A percentile compares a stretch with the other conserved stretches of the same genome.
Conservation (phyloP, 2,888 invertebrate genomes). For the Hirtodrosophila confusa region DNA sequence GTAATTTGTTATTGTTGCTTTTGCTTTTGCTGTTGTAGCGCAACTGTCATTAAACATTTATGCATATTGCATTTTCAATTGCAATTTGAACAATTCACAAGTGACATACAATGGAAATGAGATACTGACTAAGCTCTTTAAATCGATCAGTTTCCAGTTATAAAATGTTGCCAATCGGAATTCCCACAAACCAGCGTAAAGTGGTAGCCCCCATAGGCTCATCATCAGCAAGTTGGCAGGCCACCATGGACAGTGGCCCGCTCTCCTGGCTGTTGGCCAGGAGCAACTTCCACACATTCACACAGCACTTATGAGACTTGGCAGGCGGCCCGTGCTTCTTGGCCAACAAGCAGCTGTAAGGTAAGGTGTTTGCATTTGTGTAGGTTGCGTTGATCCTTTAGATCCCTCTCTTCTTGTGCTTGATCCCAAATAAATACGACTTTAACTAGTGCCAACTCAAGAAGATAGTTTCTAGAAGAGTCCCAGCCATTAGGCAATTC, state of each 20-base stretch:
- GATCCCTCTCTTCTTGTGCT: too few relatives aligned
- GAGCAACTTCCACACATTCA: conserved; percentile 44
- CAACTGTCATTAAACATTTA: conserved; percentile 42
- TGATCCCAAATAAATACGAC: too few relatives aligned
- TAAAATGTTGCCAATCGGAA: conserved; percentile 30
- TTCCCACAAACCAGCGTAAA: not conserved
- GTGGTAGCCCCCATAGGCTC: not conserved
- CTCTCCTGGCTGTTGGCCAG: conserved; percentile 33
- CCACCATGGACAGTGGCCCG: too few relatives aligned
- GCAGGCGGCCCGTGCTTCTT: conserved; percentile 6
- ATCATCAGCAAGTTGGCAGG: conserved; percentile 1
- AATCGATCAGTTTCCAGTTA: conserved; percentile 40
- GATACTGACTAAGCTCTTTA: conserved; percentile 35
- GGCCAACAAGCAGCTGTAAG: too few relatives aligned
- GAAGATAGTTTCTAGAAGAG: too few relatives aligned
- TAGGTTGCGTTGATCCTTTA: too few relatives aligned
- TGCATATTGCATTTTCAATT: conserved; percentile 51
- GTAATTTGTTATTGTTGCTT: conserved; percentile 17
- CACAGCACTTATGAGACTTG: conserved; percentile 35
- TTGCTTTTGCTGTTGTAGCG: conserved; percentile 5
- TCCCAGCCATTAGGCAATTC: too few relatives aligned
- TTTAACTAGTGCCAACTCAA: too few relatives aligned
- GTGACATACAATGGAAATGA: conserved; percentile 33
- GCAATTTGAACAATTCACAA: conserved; percentile 41
- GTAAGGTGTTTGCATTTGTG: not conserved